Evolutionary conservation across 1,140 invertebrate genomes (phyloP).

Genomic region (Meloidogyne floridensis): DNA sequence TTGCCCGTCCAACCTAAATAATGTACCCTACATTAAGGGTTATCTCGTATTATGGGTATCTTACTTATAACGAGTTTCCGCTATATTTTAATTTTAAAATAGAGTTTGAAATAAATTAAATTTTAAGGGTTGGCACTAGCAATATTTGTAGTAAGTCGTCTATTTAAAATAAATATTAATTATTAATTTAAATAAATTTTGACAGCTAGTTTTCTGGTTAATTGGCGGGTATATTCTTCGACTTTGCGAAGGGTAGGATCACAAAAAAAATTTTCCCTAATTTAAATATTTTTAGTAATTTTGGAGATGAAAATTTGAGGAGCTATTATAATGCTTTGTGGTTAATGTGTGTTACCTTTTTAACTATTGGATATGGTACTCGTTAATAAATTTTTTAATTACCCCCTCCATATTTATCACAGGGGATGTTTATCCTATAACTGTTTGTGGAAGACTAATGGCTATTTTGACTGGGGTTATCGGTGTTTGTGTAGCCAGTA

Average conservation of each 20-base stretch:
- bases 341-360: slow-evolving; percentile 24
- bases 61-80: no score
- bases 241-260: slow-evolving; percentile 13
- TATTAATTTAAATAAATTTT: neutral
- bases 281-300: slow-evolving; percentile 10
- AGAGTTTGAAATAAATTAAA: neutral
- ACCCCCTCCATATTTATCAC: no score
- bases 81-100: neutral
- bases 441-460: slow-evolving; percentile 12
- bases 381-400: neutral
- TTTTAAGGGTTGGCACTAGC: slow-evolving; percentile 14
- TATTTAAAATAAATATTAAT: neutral
- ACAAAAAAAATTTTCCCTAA: neutral
- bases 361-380: slow-evolving; percentile 25
- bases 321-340: slow-evolving; percentile 21
- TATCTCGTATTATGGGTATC: no score
- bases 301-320: neutral
- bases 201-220: slow-evolving; percentile 14
- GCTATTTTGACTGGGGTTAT: slow-evolving; percentile 21
- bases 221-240: slow-evolving; percentile 20
- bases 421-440: slow-evolving; percentile 19
- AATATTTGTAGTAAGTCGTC: slow-evolving; percentile 8
- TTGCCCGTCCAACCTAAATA: no score
- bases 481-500: slow-evolving; percentile 24
- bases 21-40: no score